Base-by-base conservation (phyloP, 2,113 vertebrate species). In the Ophthalmolycus amberensis region DNA sequence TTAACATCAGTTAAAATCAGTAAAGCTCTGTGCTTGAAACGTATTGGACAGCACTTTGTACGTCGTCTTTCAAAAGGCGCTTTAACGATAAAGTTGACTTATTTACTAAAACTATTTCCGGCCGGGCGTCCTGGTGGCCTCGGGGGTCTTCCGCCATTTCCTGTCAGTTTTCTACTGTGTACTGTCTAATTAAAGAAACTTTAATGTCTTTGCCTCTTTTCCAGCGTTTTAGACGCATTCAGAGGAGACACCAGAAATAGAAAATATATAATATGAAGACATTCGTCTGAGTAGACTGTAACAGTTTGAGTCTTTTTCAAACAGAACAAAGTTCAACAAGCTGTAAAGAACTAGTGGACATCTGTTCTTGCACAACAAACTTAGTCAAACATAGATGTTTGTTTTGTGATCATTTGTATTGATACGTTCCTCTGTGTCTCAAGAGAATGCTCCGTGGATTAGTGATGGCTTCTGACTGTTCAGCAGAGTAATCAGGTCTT, bases 271-370 rank as follows among this genome's bases (percentile, higher is more conserved):
- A 16, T 14, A 9, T 5, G 22, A 27, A 16, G 5, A 62, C 42
- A 40, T 46, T 14, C 20, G 29, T 9, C 14, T 71, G 5, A 58
- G 56, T 25, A 32, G 11, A 54, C 46, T 68, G 9, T 16, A 32
- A 69, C 46, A 1, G 40, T 68, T 52, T 63, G 62, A 76, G 32
- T 67, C 37, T 5, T 70, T 27, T 63, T 75, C 50, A 84, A 80
- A 88, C 58, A 56, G 88, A 71, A 22, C 79, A 79, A 88, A 84
- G 84, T 76, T 82, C 80, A n/a, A 9, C 5, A 3, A 14, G 11
- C 11, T 1, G 7, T 78, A 6, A 72, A 79, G 58, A 67, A 48
- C 22, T n/a, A 42, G 16, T 0, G 60, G 46, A 71, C 32, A 6
- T 82, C 6, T 7, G 0, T 25, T 75, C 7, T 82, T 74, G 15